Evolutionary conservation across 1,140 invertebrate species (phyloP).

Genomic region (Trinorchestia longiramus): DNA sequence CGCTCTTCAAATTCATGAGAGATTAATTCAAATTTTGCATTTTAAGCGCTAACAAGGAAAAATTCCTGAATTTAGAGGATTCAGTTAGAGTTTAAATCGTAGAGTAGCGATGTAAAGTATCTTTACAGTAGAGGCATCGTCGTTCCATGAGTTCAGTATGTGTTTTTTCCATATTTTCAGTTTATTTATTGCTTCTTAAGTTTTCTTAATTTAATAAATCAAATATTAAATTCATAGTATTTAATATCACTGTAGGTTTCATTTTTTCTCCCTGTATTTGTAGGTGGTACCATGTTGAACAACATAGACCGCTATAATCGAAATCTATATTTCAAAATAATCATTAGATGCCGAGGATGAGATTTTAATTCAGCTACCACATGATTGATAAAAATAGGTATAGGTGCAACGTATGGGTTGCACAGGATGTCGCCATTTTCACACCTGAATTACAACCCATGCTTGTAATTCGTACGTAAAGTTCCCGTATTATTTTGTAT

Average conservation of each 20-base stretch:
- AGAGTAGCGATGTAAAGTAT: not conserved
- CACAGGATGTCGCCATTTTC: no score
- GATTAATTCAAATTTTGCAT: slow-evolving; percentile 24
- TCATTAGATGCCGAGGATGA: no score
- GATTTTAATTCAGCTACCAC: no score
- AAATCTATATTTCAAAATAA: no score
- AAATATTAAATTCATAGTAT: no score
- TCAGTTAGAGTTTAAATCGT: not conserved
- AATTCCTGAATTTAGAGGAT: not conserved
- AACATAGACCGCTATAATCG: no score
- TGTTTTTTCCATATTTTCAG: not conserved
- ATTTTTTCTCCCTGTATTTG: no score
- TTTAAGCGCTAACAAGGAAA: not conserved
- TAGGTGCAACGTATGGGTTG: no score
- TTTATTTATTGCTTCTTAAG: no score
- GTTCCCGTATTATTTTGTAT: not conserved
- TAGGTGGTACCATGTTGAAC: no score
- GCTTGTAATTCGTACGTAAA: not conserved
- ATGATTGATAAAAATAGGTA: no score
- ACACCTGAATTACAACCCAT: not conserved
- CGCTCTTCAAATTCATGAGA: not conserved
- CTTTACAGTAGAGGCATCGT: not conserved
- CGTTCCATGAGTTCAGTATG: not conserved
- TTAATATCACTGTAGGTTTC: no score
- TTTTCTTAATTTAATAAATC: not conserved